Percentiles rank a stretch among this genome's conserved stretches.
phyloP scores from a whole-genome alignment of 1,140 invertebrate genomes.

The Drosophila neocordata region DNA sequence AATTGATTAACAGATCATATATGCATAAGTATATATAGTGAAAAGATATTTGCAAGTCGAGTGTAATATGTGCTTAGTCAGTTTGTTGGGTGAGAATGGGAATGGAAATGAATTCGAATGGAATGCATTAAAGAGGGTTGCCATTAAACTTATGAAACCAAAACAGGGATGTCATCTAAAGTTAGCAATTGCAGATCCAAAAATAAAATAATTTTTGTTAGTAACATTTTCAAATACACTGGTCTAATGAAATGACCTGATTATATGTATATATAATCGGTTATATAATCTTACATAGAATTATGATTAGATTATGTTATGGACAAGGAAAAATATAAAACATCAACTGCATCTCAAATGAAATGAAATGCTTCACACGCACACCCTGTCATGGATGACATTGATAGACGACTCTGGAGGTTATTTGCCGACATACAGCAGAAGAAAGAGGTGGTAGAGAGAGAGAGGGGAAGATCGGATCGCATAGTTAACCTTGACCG shows the following conservation, averaged over 20 bases:
- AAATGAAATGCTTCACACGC: slow-evolving; percentile 19
- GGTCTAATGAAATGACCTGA: no score
- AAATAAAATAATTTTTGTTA: no score
- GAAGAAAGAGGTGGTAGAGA: neutral
- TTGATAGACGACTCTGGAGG: slow-evolving; percentile 56
- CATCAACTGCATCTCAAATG: slow-evolving; percentile 6
- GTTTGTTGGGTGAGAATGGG: slow-evolving; percentile 55
- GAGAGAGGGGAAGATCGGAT: slow-evolving; percentile 33
- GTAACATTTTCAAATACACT: no score
- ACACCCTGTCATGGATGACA: slow-evolving; percentile 36
- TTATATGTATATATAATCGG: neutral
- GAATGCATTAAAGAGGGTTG: neutral
- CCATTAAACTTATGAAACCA: neutral
- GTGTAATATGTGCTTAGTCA: slow-evolving; percentile 28
- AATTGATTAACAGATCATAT: slow-evolving; percentile 30
- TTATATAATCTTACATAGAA: slow-evolving; percentile 35
- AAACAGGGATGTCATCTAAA: no score
- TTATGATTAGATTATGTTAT: slow-evolving; percentile 26
- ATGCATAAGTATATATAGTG: neutral
- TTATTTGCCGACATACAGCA: slow-evolving; percentile 37
- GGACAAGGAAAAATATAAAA: neutral
- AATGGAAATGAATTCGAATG: no score
- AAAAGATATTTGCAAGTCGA: slow-evolving; percentile 1
- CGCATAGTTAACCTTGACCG: slow-evolving; percentile 76
- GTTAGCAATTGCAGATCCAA: no score